Conservation (phyloP, 2,113 vertebrate genomes). For the Melozone crissalis region DNA sequence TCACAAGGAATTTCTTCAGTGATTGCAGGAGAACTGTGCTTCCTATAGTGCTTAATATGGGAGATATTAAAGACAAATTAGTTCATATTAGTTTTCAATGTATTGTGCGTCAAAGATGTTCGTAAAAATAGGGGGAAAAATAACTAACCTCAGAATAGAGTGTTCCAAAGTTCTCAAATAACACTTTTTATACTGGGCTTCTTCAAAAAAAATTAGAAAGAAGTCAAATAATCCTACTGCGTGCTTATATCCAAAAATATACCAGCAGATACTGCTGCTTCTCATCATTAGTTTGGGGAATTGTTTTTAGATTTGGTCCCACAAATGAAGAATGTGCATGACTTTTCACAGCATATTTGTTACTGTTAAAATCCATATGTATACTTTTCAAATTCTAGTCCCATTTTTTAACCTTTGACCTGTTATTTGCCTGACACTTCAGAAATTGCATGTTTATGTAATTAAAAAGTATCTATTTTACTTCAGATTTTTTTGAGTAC, state of each 20-base stretch:
- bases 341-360: not conserved
- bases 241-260: not conserved
- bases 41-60: slow-evolving; percentile 49
- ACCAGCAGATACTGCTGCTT: not conserved
- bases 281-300: not conserved
- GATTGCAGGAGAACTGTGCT: slow-evolving; percentile 23
- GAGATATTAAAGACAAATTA: slow-evolving; percentile 18
- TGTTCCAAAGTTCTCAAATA: not conserved
- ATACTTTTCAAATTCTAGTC: not conserved
- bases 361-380: not conserved
- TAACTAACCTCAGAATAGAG: not conserved
- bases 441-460: not conserved
- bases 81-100: slow-evolving; percentile 25
- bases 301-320: not conserved
- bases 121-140: not conserved
- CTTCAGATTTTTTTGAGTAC: not conserved
- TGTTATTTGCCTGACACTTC: not conserved
- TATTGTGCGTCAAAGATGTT: not conserved
- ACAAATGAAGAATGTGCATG: not conserved
- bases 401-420: not conserved
- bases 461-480: not conserved
- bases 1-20: slow-evolving; percentile 65
- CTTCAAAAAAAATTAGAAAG: not conserved
- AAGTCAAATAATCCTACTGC: not conserved
- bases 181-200: not conserved